These are phyloP conservation scores for Sminthopsis crassicaudata DNA, from an alignment of 2,113 vertebrate genomes.

Conservation along the genomic window DNA sequence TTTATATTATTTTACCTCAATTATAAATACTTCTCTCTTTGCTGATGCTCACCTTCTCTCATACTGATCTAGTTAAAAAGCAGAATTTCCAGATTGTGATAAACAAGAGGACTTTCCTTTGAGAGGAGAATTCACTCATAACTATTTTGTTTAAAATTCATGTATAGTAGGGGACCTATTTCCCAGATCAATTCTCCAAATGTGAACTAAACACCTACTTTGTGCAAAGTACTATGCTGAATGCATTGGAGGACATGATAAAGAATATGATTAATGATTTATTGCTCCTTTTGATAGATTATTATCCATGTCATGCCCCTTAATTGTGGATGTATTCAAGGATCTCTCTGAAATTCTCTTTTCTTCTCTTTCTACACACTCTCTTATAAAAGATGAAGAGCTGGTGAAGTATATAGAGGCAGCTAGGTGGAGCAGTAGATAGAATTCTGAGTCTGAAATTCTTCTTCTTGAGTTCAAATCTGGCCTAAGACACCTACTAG, in stretches of 20 bases:
- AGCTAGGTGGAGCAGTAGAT: too few species aligned
- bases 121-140: neutral
- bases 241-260: neutral
- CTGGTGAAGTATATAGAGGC: too few species aligned
- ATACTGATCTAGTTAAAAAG: neutral
- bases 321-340: too few species aligned
- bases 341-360: too few species aligned
- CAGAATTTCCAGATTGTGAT: neutral
- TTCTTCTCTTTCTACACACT: too few species aligned
- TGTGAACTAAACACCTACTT: neutral
- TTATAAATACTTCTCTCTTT: neutral
- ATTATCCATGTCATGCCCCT: too few species aligned
- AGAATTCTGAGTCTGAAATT: too few species aligned
- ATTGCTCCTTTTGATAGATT: too few species aligned
- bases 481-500: too few species aligned
- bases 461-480: too few species aligned
- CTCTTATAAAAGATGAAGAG: too few species aligned
- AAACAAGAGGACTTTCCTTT: constrained; percentile 21
- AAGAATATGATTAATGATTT: neutral
- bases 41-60: neutral
- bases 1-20: neutral
- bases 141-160: neutral
- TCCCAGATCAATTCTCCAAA: neutral
- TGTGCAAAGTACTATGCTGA: neutral
- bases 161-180: neutral